Base-by-base conservation (phyloP, 2,113 vertebrate genomes). In the Leuciscus idus region DNA sequence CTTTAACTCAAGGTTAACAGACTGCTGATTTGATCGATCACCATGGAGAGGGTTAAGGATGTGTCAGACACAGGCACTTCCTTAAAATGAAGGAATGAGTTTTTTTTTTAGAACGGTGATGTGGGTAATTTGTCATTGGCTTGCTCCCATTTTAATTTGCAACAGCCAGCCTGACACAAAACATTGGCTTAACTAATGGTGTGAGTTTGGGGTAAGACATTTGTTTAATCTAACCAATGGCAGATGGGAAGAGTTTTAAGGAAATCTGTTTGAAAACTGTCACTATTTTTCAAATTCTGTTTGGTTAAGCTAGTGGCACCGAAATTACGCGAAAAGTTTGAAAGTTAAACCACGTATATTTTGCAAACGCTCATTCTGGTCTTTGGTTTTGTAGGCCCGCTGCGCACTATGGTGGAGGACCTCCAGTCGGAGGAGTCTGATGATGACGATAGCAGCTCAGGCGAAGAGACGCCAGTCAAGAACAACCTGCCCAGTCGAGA, bases 351-450 rank as follows among this genome's bases (percentile, higher is more conserved):
- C 55, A 23, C 30, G 36, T 39, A 33, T 48, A 7, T 82, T 12
- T 6, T 52, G 28, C 8, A 30, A 43, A 28, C 12, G 30, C 33
- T 43, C 30, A 36, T 57, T 52, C 13, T 79, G 62, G 50, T 36
- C 11, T 48, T 59, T 72, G 36, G 73, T 57, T 57, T 10, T 55
- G 10, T 90, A 99, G 98, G 98, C 2, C 97, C 97, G 0, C 93
- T 99, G 77, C 96, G 97, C 82, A 98, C 97, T 46, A 99, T 99
- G 98, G 98, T 99, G 90, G 97, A 97, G 87, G 96, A 97, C 87
- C 96, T 99, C 88, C 97, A 98, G 92, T 99, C 98, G 0, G 98
- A 98, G 66, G 98, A 98, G 89, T 99, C 97, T 0, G 98, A 99
- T 0, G 98, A 99, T 7, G 97, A 98, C 0, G 98, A 99, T 93